Evolutionary conservation across 2,888 invertebrate species (phyloP).

Genomic region (Sialis fuliginosa): DNA sequence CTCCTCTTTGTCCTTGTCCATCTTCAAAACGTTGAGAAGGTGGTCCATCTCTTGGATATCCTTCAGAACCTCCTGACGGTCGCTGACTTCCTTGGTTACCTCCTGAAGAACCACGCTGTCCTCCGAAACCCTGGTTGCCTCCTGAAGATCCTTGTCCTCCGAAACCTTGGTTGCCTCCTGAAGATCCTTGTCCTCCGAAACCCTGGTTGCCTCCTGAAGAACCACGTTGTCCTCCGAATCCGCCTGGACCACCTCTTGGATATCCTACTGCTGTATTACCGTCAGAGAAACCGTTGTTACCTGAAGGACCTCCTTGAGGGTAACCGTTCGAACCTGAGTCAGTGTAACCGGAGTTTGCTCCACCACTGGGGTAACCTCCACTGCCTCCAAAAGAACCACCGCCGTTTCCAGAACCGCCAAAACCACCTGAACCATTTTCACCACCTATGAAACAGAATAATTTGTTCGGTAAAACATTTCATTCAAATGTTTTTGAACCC

Average conservation of each 20-base stretch:
- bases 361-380: conserved; percentile 9
- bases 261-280: conserved; percentile 12
- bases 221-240: conserved; percentile 5
- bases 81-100: background rate
- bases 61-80: background rate
- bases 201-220: conserved; percentile 7
- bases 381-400: conserved; percentile 15
- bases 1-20: conserved; percentile 9
- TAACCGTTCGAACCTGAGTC: conserved; percentile 8
- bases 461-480: conserved; percentile 9
- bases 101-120: conserved; percentile 8
- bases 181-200: conserved; percentile 17
- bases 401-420: conserved; percentile 15
- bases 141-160: conserved; percentile 9
- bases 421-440: conserved; percentile 8
- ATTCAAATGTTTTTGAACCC: too few relatives aligned
- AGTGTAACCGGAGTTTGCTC: conserved; percentile 11
- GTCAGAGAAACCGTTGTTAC: conserved; percentile 12
- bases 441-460: conserved; percentile 1
- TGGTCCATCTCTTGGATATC: background rate
- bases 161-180: conserved; percentile 13
- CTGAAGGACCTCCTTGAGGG: conserved; percentile 7
- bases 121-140: conserved; percentile 7
- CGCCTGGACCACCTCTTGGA: conserved; percentile 10
- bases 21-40: background rate